Evolutionary conservation across 2,797 vertebrate genomes (phyloP).

Genomic region (Glossophaga mutica): DNA sequence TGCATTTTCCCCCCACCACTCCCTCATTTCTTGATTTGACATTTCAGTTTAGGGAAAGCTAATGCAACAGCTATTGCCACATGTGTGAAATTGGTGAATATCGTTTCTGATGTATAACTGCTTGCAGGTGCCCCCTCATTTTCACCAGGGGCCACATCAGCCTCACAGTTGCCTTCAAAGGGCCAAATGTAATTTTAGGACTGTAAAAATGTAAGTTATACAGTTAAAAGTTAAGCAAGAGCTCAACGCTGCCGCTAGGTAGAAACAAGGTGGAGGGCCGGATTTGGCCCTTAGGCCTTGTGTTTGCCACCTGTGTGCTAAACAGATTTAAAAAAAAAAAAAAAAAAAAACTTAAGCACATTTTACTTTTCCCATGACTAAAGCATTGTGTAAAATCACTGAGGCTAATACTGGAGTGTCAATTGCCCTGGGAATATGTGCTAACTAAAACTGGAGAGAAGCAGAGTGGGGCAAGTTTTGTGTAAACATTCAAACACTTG

Average conservation of each 20-base stretch:
- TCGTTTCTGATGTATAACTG: background rate
- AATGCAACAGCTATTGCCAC: background rate
- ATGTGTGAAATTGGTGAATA: background rate
- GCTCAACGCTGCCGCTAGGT: no score
- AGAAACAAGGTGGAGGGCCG: no score
- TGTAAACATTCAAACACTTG: background rate
- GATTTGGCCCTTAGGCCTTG: no score
- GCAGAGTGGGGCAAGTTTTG: background rate
- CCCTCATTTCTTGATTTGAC: background rate
- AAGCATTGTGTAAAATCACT: background rate
- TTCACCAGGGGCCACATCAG: no score
- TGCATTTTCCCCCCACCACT: no score
- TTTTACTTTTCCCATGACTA: background rate
- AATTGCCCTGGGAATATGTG: background rate
- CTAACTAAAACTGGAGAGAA: slow-evolving; percentile 48
- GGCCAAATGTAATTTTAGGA: no score
- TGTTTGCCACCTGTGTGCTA: background rate
- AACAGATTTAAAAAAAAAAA: background rate
- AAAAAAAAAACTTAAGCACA: background rate
- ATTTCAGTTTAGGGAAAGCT: background rate
- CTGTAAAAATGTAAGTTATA: no score
- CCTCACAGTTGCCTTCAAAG: no score
- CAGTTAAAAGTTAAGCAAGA: no score
- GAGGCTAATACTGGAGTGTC: background rate
- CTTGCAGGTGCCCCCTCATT: no score